phyloP scores from a whole-genome alignment of 2,797 vertebrate species.

The Manis crassicaudata region DNA sequence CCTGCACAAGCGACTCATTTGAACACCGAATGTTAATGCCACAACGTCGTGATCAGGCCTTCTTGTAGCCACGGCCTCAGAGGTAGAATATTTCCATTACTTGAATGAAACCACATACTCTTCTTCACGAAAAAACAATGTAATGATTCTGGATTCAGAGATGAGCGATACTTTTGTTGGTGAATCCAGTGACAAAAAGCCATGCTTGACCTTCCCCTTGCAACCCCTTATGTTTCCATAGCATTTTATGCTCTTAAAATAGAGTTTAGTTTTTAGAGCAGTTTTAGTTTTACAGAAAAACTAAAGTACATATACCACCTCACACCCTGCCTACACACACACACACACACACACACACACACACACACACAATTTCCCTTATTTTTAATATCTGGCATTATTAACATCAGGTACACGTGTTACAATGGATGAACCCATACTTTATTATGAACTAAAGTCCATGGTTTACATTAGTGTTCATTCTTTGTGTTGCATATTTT shows the following conservation, averaged over 20 bases:
- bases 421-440: neutral
- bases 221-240: neutral
- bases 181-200: neutral
- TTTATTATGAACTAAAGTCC: neutral
- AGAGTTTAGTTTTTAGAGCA: neutral
- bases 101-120: neutral
- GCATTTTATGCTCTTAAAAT: neutral
- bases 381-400: neutral
- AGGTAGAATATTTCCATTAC: neutral
- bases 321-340: too few relatives aligned
- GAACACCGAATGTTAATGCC: conserved; percentile 25
- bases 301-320: neutral
- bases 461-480: neutral
- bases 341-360: neutral
- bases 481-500: neutral
- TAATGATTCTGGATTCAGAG: neutral
- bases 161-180: neutral
- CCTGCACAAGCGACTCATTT: neutral
- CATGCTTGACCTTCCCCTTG: neutral
- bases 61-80: neutral
- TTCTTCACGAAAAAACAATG: conserved; percentile 9
- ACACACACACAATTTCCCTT: neutral
- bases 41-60: neutral
- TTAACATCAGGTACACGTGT: neutral
- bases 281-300: conserved; percentile 30